phyloP scores from a whole-genome alignment of 2,888 invertebrate genomes.

The Calameuta idolon region DNA sequence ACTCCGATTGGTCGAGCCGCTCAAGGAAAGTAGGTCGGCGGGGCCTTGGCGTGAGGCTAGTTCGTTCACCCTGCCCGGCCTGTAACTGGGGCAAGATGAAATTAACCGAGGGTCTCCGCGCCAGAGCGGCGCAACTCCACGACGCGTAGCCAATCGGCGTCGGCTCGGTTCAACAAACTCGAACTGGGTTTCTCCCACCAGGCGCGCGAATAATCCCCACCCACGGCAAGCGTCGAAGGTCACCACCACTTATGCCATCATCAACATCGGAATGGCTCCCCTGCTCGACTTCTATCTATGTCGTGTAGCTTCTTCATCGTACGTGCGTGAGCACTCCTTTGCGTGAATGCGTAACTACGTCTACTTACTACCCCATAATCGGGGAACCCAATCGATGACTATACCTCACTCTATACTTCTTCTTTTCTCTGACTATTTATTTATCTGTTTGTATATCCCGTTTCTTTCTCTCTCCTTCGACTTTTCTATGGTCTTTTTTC shows the following conservation, averaged over 20 bases:
- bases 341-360: background rate
- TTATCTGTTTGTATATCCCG: background rate
- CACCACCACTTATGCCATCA: constrained; percentile 40
- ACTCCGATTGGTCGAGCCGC: constrained; percentile 29
- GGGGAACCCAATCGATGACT: background rate
- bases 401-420: background rate
- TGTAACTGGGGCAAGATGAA: constrained; percentile 76
- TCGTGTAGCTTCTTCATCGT: background rate
- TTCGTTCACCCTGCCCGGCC: constrained; percentile 72
- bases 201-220: constrained; percentile 21
- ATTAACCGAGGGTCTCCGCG: constrained; percentile 68
- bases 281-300: background rate
- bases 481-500: background rate
- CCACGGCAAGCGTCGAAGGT: constrained; percentile 55
- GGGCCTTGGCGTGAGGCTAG: constrained; percentile 70
- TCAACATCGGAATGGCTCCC: background rate
- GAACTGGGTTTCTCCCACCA: constrained; percentile 58
- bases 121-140: constrained; percentile 17
- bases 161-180: constrained; percentile 64
- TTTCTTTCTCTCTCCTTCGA: background rate
- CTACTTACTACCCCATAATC: background rate
- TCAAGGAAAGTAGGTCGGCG: constrained; percentile 64
- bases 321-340: background rate
- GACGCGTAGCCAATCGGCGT: constrained; percentile 58
- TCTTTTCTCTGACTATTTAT: constrained; percentile 10